Base-by-base conservation (phyloP, 1,140 invertebrate genomes). In the Heliothis virescens region DNA sequence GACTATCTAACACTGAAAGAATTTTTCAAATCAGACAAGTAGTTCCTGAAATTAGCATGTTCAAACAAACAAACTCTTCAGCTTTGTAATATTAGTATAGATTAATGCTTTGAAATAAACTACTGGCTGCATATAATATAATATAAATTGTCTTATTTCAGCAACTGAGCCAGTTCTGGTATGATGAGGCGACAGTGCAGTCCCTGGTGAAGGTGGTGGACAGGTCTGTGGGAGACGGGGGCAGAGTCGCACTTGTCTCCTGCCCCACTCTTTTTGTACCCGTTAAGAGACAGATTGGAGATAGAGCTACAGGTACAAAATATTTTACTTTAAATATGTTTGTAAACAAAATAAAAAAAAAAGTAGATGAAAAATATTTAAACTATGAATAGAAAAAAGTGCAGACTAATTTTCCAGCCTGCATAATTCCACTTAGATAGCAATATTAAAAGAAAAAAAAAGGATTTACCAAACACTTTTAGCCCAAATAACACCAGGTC, bases 151-250 rank as follows among this genome's bases (percentile, higher is more conserved):
- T 50, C 11, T 2, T 50, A 3, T 96, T 96, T 3, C 89, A 99
- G 99, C 98, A 99, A 98, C 92, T 99, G 26, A 99, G 98, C 90
- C 98, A 99, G 93, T 99, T 99, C 95, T 99, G 98, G 99, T 99
- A 99, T 89, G 96, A 98, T 89, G 96, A 98, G 47, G 87, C 95
- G 16, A 99, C 98, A 15, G 96, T 97, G 69, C 91, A 96, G 62
- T 91, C 88, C 15, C 93, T 99, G 0, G 96, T 97, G 0, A 95
- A 96, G 83, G 96, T 97, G 82, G 96, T 96, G 16, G 83, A 95
- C 72, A 89, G 92, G 80, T 82, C 96, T 21, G 85, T 96, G 69
- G 92, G 91, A 5, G 93, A 95, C 16, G 93, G 95, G 81, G 96
- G 96, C 29, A 96, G 95, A 83, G 97, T 99, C 63, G 98, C 98